Base-by-base conservation (phyloP, 2,113 vertebrate species). In the Asarcornis scutulata region DNA sequence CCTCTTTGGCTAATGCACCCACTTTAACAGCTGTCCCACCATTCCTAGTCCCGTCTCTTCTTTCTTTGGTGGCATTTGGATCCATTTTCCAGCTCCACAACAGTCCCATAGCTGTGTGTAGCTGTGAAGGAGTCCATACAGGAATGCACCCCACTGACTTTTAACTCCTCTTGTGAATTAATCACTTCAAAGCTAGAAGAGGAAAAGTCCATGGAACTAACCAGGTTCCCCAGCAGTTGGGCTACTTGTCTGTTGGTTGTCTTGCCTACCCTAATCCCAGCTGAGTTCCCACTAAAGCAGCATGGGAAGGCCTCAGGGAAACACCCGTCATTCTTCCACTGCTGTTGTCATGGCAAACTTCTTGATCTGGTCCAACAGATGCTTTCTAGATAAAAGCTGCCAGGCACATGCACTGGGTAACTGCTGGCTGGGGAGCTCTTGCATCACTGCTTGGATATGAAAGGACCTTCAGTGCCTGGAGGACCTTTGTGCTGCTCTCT, bases 41-140 rank as follows among this genome's bases (percentile, higher is more conserved):
- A 38, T 53, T 62, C 50, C 15, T 27, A 52, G n/a, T 38, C 36
- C 60, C 32, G 12, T 59, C 73, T 32, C 34, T 27, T 53, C 40
- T 66, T 67, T 29, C 29, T 53, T 68, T 50, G 11, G 16, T 55
- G 68, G 9, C 34, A 5, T 27, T 56, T 17, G 48, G 25, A 46
- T 56, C 46, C 27, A 13, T 40, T 48, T 53, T 53, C 26, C 18
- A 56, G 8, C 86, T 31, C 53, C 2, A 7, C 63, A 60, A 58
- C 46, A 44, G 46, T 9, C 14, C 42, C 3, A 1, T 15, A 78
- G 53, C 42, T 66, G 26, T 50, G 40, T 64, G 76, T 16, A 74
- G 55, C 26, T 44, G 1, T 1, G 23, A 42, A 34, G 79, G 29
- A 85, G 14, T 42, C 40, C 1, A 0, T 7, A 13, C 7, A 34